Conservation (phyloP, 2,797 vertebrate species). For the Sebastes goodei region DNA sequence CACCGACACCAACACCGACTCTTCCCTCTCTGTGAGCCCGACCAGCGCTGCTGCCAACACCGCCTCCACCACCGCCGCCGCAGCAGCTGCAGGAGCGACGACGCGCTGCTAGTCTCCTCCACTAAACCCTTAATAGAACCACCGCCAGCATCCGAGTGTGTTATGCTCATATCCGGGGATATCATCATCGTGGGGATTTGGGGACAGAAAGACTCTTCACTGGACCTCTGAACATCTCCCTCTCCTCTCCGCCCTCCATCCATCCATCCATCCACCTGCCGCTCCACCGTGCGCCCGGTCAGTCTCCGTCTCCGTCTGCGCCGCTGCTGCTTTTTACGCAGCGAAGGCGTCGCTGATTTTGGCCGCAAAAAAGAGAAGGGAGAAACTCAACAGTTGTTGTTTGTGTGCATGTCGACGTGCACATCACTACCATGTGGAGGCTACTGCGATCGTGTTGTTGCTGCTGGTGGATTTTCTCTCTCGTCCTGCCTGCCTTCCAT, state of each 20-base stretch:
- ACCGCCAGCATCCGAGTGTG: conserved; percentile 5
- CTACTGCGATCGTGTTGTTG: conserved; percentile 90
- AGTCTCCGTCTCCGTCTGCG: conserved; percentile 10
- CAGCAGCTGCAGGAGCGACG: conserved; percentile 24
- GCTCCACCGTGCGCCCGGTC: conserved; percentile 6
- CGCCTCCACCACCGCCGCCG: conserved; percentile 19
- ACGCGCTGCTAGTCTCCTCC: conserved; percentile 37
- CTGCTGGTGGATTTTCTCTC: conserved; percentile 91
- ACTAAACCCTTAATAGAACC: background rate
- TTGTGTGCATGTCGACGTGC: conserved; percentile 84
- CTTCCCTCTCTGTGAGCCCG: conserved; percentile 68
- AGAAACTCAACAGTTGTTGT: conserved; percentile 86
- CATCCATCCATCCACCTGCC: background rate
- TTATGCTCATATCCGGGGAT: conserved; percentile 62
- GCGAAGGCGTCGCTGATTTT: conserved; percentile 50
- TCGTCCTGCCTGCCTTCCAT: conserved; percentile 86
- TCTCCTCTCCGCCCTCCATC: background rate
- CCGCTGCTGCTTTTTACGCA: conserved; percentile 60
- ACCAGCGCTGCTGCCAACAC: conserved; percentile 61
- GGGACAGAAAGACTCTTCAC: conserved; percentile 51
- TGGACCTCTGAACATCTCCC: conserved; percentile 55
- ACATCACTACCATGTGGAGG: conserved; percentile 92
- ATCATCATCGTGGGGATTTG: conserved; percentile 42
- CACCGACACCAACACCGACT: conserved; percentile 39
- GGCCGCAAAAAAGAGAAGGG: conserved; percentile 29